phyloP scores from a whole-genome alignment of 1,140 invertebrate genomes.

The Zophobas morio region DNA sequence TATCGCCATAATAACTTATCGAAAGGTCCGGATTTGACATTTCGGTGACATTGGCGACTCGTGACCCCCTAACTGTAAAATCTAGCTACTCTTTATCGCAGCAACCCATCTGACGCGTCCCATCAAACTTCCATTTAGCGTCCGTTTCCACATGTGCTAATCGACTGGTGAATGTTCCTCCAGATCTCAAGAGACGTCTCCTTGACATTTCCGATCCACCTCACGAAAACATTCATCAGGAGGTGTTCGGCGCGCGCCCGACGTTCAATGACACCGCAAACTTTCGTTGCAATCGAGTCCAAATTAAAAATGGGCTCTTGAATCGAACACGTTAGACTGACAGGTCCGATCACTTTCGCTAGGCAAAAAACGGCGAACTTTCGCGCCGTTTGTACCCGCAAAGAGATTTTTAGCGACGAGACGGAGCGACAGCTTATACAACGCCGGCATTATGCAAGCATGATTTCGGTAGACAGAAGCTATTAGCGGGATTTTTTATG shows the following conservation, averaged over 20 bases:
- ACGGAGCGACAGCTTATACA: too few relatives aligned
- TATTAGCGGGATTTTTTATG: background rate
- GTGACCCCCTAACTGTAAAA: too few relatives aligned
- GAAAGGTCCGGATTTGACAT: too few relatives aligned
- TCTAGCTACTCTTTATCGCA: too few relatives aligned
- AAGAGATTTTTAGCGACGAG: background rate
- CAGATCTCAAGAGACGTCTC: background rate
- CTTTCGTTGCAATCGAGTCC: conserved; percentile 27
- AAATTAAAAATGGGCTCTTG: background rate
- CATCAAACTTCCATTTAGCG: too few relatives aligned
- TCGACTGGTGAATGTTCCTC: conserved; percentile 15
- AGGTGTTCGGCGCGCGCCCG: conserved; percentile 12
- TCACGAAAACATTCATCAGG: conserved; percentile 6
- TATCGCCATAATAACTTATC: too few relatives aligned
- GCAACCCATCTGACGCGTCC: too few relatives aligned
- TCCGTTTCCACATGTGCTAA: background rate
- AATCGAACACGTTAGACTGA: background rate
- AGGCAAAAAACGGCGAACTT: background rate
- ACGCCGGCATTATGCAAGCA: too few relatives aligned
- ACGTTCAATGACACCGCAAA: conserved; percentile 27
- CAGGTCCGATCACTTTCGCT: conserved; percentile 29
- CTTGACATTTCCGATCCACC: conserved; percentile 34
- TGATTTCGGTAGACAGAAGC: background rate
- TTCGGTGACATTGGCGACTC: too few relatives aligned
- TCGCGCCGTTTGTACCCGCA: background rate